Evolutionary conservation across 1,140 invertebrate genomes (phyloP).

Genomic region (Aphis gossypii): DNA sequence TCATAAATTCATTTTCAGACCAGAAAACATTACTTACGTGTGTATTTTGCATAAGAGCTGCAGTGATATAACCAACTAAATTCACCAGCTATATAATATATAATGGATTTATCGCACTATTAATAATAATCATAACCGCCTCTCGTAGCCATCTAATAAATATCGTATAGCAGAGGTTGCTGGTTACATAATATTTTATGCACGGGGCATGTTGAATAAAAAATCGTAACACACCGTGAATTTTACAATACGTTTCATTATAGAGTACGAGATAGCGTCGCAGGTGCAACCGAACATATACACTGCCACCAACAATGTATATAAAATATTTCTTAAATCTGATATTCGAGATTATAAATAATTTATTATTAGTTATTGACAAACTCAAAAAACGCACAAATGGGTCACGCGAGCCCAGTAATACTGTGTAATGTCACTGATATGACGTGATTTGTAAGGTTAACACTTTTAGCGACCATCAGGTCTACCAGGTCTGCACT

Average conservation of each 20-base stretch:
- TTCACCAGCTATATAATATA: background rate
- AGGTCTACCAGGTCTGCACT: background rate
- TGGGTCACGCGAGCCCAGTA: too few relatives aligned
- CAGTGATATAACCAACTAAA: background rate
- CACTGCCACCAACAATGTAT: background rate
- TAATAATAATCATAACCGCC: background rate
- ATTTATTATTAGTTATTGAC: background rate
- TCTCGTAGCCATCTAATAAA: background rate
- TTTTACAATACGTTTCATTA: constrained; percentile 10
- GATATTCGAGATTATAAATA: background rate
- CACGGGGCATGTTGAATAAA: background rate
- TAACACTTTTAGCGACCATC: background rate
- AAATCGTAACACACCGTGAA: background rate
- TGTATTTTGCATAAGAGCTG: background rate
- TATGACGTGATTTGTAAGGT: background rate
- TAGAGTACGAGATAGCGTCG: background rate
- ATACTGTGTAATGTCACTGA: background rate
- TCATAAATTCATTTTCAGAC: background rate
- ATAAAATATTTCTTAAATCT: background rate
- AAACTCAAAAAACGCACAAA: background rate
- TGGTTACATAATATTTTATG: constrained; percentile 1
- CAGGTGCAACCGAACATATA: background rate
- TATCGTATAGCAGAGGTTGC: background rate
- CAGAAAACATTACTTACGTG: background rate
- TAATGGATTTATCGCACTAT: background rate